These are phyloP conservation scores for Lanius collurio DNA, from an alignment of 2,113 vertebrate species.

Conservation along the genomic window DNA sequence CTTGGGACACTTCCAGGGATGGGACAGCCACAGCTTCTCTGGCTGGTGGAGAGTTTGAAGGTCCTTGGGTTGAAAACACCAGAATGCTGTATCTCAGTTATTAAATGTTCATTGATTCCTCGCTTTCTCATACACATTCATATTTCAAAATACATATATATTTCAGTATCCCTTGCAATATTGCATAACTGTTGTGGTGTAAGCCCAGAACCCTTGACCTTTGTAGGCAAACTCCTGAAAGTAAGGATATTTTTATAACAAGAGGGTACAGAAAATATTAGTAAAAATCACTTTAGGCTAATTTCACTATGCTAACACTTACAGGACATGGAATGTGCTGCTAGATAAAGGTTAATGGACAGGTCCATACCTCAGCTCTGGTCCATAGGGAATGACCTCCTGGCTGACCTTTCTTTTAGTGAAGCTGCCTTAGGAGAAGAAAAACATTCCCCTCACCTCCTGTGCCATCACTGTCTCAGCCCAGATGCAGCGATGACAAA, in stretches of 20 bases:
- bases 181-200: background rate
- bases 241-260: background rate
- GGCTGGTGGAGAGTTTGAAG: background rate
- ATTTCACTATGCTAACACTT: background rate
- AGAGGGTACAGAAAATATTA: background rate
- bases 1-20: background rate
- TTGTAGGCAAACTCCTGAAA: background rate
- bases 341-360: background rate
- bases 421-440: background rate
- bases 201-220: background rate
- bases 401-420: background rate
- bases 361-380: background rate
- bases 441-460: background rate
- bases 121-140: background rate
- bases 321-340: background rate
- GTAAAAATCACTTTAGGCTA: background rate
- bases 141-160: background rate
- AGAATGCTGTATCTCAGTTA: background rate
- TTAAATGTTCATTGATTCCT: background rate
- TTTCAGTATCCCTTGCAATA: background rate
- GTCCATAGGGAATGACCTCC: background rate
- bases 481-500: background rate
- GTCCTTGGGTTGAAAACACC: background rate
- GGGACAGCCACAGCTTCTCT: background rate
- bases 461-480: background rate